Percentiles rank a stretch among this genome's conserved stretches.
These are phyloP conservation scores for Sinhomidia bicolor DNA, from an alignment of 2,888 invertebrate species.

Conservation along the genomic window DNA sequence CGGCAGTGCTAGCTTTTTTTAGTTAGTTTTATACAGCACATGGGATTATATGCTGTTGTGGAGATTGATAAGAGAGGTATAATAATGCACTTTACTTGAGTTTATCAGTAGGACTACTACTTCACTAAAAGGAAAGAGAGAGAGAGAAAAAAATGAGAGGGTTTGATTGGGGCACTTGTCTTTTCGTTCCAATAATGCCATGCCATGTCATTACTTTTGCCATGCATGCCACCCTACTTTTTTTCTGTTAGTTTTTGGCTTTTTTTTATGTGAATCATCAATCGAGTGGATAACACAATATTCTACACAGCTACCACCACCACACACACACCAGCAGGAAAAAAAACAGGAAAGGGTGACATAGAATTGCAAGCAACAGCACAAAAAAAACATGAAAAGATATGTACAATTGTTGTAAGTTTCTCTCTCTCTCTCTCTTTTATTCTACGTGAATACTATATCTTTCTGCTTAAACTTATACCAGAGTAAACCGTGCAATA, in stretches of 20 bases:
- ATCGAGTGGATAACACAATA: conserved; percentile 12
- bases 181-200: conserved; percentile 22
- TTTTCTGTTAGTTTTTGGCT: neutral
- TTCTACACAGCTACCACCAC: neutral
- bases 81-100: conserved; percentile 28
- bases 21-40: too few relatives aligned
- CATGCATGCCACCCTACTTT: conserved; percentile 47
- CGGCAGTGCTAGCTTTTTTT: too few relatives aligned
- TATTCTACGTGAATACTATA: too few relatives aligned
- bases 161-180: conserved; percentile 54
- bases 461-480: too few relatives aligned
- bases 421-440: neutral
- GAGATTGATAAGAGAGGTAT: conserved; percentile 24
- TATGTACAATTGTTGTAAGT: neutral
- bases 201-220: too few relatives aligned
- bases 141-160: conserved; percentile 29
- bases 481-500: neutral
- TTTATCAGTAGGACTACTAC: conserved; percentile 10
- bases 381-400: conserved; percentile 27
- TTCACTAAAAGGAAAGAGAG: conserved; percentile 5
- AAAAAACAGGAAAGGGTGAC: conserved; percentile 59
- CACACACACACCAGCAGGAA: neutral
- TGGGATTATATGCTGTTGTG: neutral
- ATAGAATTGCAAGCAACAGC: conserved; percentile 6
- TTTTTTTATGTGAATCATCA: conserved; percentile 44